A percentile compares a stretch with the other conserved stretches of the same genome.
These are phyloP conservation scores for Hippocampus abdominalis DNA, from an alignment of 2,113 vertebrate species.

Conservation along the genomic window DNA sequence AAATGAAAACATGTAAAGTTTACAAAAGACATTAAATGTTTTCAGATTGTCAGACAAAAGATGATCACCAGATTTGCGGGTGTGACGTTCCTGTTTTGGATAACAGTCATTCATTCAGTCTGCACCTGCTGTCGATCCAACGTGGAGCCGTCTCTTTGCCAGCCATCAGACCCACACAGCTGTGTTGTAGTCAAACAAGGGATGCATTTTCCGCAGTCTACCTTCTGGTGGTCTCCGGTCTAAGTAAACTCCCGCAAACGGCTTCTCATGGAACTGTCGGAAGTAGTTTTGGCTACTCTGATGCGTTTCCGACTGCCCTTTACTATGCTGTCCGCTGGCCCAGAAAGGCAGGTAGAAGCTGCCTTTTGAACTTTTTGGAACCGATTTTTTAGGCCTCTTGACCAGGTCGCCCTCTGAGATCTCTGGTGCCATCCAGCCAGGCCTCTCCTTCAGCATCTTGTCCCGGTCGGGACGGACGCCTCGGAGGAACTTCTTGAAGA, in stretches of 20 bases:
- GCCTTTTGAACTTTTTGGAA: constrained; percentile 74
- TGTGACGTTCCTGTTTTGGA: constrained; percentile 41
- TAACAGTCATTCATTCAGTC: constrained; percentile 21
- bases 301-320: constrained; percentile 59
- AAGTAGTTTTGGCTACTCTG: constrained; percentile 49
- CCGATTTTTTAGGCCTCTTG: constrained; percentile 82
- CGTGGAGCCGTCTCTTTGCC: constrained; percentile 36
- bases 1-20: constrained; percentile 7
- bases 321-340: constrained; percentile 70
- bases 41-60: constrained; percentile 58
- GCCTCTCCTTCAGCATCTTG: constrained; percentile 89
- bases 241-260: constrained; percentile 60
- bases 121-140: constrained; percentile 50
- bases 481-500: constrained; percentile 93
- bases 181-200: constrained; percentile 89
- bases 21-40: constrained; percentile 41
- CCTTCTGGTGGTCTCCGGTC: constrained; percentile 63
- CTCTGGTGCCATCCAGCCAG: constrained; percentile 80
- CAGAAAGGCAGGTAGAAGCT: constrained; percentile 82
- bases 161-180: constrained; percentile 90
- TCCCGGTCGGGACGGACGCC: constrained; percentile 88
- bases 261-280: constrained; percentile 52
- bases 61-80: constrained; percentile 41
- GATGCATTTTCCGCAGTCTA: constrained; percentile 61
- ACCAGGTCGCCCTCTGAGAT: constrained; percentile 70